phyloP scores from a whole-genome alignment of 2,113 vertebrate species.

The Rhinolophus sinicus region DNA sequence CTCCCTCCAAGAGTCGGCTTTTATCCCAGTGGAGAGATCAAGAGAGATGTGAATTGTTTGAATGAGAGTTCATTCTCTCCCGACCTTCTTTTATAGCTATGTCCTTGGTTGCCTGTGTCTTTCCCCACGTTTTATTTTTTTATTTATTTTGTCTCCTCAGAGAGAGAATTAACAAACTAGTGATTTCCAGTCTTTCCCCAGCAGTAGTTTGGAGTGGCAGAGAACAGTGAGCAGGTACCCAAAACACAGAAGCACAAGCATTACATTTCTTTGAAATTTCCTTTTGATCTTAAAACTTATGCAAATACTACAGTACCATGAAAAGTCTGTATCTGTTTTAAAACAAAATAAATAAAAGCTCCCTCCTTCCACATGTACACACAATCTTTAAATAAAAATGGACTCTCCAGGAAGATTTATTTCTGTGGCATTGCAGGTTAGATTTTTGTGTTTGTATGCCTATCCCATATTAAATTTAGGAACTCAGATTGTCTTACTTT shows the following conservation, averaged over 20 bases:
- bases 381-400: background rate
- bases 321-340: constrained; percentile 15
- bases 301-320: background rate
- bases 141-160: constrained; percentile 47
- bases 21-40: background rate
- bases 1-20: background rate
- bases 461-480: constrained; percentile 17
- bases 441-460: background rate
- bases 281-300: background rate
- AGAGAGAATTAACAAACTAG: constrained; percentile 33
- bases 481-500: background rate
- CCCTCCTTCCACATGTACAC: background rate
- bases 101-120: background rate
- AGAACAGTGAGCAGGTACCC: background rate
- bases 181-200: background rate
- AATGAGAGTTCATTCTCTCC: background rate
- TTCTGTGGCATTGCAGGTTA: background rate
- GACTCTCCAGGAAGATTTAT: background rate
- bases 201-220: background rate
- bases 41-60: background rate
- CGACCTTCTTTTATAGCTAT: background rate
- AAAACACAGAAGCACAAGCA: background rate
- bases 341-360: background rate
- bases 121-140: background rate
- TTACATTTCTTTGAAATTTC: constrained; percentile 32